Evolutionary conservation across 92 coral and sea anemone species (phyloP), one percentile per base, ranked within the genome.

Genomic region (Epizoanthus stellaris): DNA sequence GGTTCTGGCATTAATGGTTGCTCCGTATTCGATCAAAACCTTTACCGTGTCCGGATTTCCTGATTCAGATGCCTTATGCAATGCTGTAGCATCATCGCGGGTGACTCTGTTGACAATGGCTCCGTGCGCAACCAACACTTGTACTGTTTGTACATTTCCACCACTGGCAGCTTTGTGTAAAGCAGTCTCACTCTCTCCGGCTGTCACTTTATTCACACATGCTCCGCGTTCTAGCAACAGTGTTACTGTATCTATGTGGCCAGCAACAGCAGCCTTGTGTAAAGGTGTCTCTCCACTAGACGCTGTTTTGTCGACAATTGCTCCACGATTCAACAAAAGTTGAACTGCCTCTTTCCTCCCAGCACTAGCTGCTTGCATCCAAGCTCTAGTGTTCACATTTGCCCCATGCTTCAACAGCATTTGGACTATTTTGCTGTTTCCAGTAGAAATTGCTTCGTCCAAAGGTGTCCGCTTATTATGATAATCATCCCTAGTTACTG

Each of bases 131-230:
- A 74, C 25, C 42, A 74, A 11, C 10, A 74, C 16, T 25, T 20
- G 80, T 1, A 74, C 80, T 47, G 25, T 15, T 17, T 52, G 62
- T 52, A 21, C 11, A 12, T 16, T 52, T 21, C 80, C 23, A 52
- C 11, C 40, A 74, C 61, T 8, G 56, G 80, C 80, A n/a, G 64
- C 80, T 74, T 74, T 52, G 63, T 74, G 80, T 47, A 74, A 74
- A 49, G 65, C 80, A 20, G 21, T 74, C 63, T 74, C 80, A n/a
- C n/a, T n/a, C n/a, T n/a, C n/a, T n/a, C n/a, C n/a, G n/a, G n/a
- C n/a, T n/a, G n/a, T n/a, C n/a, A n/a, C n/a, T n/a, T n/a, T n/a
- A 52, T 74, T 74, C 9, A 74, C 80, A 49, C 60, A 20, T 20
- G 64, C 80, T 20, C 80, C 80, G 19, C 25, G 66, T 4, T 53